Conservation (phyloP, 2,888 invertebrate species). For the Troglohyphantes excavatus region DNA sequence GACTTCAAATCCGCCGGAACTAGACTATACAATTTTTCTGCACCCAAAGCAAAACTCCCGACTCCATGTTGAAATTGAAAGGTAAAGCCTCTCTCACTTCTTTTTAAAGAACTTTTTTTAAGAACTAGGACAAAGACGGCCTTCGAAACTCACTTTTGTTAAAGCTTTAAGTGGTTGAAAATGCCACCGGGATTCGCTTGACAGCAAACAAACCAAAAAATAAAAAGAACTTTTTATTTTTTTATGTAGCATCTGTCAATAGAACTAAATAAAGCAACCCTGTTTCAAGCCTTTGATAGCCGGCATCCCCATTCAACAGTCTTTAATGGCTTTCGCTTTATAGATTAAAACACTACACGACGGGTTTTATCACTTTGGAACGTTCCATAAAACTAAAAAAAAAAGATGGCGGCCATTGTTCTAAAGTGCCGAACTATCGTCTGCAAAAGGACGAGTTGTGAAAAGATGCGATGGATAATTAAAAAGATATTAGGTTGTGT, state of each 20-base stretch:
- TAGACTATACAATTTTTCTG: neutral
- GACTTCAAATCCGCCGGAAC: neutral
- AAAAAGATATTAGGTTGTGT: conserved; percentile 1
- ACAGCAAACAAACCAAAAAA: neutral
- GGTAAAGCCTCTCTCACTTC: neutral
- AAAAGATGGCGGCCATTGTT: neutral
- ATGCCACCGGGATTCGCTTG: neutral
- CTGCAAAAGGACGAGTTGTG: neutral
- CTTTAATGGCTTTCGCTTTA: conserved; percentile 43
- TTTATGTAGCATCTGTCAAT: neutral
- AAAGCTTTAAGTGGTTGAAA: conserved; percentile 1
- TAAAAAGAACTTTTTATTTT: neutral
- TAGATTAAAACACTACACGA: conserved; percentile 13
- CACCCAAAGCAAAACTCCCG: neutral
- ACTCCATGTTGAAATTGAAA: conserved; percentile 3
- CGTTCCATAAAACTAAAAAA: neutral
- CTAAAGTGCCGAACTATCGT: neutral
- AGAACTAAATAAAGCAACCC: conserved; percentile 23
- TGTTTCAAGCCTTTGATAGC: conserved; percentile 38
- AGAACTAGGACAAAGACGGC: neutral
- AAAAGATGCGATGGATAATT: conserved; percentile 1
- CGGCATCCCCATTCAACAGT: conserved; percentile 20
- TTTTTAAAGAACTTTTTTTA: neutral
- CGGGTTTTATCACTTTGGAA: neutral
- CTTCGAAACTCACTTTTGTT: neutral